Evolutionary conservation across 35 echinoderm and acorn worm genomes (phyloP).

Genomic region (Ophioderma brevispina): DNA sequence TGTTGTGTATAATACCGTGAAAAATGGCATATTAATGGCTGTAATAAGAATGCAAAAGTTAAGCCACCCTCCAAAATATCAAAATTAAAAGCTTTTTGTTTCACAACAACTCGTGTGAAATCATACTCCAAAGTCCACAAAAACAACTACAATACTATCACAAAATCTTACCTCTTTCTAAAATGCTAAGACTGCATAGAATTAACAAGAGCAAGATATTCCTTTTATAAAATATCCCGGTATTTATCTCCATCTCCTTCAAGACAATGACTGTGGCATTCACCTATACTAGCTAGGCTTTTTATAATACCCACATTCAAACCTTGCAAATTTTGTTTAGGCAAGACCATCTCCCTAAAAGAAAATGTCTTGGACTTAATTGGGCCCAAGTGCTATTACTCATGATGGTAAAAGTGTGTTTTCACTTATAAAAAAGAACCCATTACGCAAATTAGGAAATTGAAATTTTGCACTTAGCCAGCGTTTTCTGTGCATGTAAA

Average conservation of each 20-base stretch:
- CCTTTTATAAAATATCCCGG: not conserved
- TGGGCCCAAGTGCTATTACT: not conserved
- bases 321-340: constrained; percentile 1
- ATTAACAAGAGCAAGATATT: not conserved
- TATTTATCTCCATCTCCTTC: not conserved
- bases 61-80: no score
- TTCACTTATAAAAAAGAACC: not conserved
- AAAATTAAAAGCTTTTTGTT: no score
- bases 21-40: no score
- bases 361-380: constrained; percentile 12
- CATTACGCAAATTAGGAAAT: constrained; percentile 10
- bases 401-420: not conserved
- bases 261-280: constrained; percentile 1
- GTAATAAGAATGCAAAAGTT: no score
- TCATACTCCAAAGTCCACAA: no score
- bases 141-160: no score
- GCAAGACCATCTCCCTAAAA: not conserved
- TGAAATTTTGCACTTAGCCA: not conserved
- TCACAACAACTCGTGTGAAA: no score
- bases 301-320: constrained; percentile 8
- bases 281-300: not conserved
- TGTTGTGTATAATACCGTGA: no score
- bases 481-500: no score
- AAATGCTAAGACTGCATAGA: no score
- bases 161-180: no score